Percentiles rank a stretch among this genome's conserved stretches.
Conservation (phyloP, 2,797 vertebrate species). For the Anguilla obscura region DNA sequence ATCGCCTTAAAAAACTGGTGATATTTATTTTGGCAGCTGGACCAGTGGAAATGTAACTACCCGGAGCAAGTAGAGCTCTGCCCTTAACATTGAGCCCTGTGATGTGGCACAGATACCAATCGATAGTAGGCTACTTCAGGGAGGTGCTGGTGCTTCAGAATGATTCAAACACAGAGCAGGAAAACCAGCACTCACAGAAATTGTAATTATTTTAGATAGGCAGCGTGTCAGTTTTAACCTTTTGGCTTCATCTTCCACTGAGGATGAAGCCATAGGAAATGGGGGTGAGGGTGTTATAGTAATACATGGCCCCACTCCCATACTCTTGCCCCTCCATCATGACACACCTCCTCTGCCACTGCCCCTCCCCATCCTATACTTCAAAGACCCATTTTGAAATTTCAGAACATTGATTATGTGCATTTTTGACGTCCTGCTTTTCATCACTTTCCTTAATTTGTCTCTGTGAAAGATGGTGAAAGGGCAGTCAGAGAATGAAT, state of each 20-base stretch:
- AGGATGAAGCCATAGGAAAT: neutral
- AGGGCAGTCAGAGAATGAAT: constrained; percentile 39
- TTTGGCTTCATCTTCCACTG: neutral
- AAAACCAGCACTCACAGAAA: neutral
- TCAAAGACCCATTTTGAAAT: constrained; percentile 39
- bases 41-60: no score
- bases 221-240: neutral
- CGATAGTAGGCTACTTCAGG: neutral
- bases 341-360: neutral
- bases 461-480: constrained; percentile 34
- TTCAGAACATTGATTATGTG: constrained; percentile 44
- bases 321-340: neutral
- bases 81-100: no score
- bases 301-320: neutral
- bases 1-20: no score
- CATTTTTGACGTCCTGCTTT: constrained; percentile 34
- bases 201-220: neutral
- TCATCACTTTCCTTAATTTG: constrained; percentile 35
- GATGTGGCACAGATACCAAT: no score
- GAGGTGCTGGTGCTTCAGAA: neutral
- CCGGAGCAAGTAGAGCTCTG: no score
- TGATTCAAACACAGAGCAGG: neutral
- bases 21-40: no score
- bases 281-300: neutral
- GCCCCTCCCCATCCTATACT: neutral